phyloP scores from a whole-genome alignment of 2,113 vertebrate species.

The Seriola aureovittata region DNA sequence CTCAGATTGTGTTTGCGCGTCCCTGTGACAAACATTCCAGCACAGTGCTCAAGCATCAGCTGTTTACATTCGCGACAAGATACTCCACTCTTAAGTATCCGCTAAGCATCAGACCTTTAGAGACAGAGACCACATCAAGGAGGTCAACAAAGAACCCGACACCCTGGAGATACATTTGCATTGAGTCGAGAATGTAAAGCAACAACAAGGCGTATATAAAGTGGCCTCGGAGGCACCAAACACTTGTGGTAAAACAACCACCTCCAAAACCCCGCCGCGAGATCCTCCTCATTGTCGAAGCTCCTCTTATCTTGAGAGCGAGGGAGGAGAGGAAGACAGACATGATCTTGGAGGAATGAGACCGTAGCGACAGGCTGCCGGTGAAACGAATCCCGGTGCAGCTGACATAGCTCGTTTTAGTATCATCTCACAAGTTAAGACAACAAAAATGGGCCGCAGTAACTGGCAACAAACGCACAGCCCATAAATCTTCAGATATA shows the following conservation, averaged over 20 bases:
- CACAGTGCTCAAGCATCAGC: slow-evolving; percentile 71
- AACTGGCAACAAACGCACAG: slow-evolving; percentile 35
- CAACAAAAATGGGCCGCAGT: slow-evolving; percentile 34
- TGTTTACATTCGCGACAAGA: slow-evolving; percentile 81
- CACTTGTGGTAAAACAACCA: slow-evolving; percentile 72
- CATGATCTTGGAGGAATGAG: slow-evolving; percentile 58
- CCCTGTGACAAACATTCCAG: slow-evolving; percentile 75
- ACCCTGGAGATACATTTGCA: slow-evolving; percentile 82
- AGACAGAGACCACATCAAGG: slow-evolving; percentile 80
- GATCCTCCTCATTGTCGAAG: slow-evolving; percentile 63
- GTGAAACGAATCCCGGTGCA: slow-evolving; percentile 52
- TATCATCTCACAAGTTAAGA: slow-evolving; percentile 68
- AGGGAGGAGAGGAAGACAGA: slow-evolving; percentile 36
- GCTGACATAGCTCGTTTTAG: slow-evolving; percentile 68
- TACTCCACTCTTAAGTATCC: slow-evolving; percentile 81
- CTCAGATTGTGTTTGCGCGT: slow-evolving; percentile 60
- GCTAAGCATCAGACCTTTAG: slow-evolving; percentile 79
- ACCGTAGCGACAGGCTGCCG: slow-evolving; percentile 32
- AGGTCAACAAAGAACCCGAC: slow-evolving; percentile 82
- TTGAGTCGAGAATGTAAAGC: slow-evolving; percentile 80
- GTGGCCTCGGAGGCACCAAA: slow-evolving; percentile 65
- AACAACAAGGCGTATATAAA: slow-evolving; percentile 64
- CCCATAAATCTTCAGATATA: slow-evolving; percentile 59
- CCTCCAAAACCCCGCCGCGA: slow-evolving; percentile 67
- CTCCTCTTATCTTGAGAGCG: slow-evolving; percentile 57